Evolutionary conservation across 1,140 invertebrate species (phyloP).

Genomic region (Campoletis sonorensis): DNA sequence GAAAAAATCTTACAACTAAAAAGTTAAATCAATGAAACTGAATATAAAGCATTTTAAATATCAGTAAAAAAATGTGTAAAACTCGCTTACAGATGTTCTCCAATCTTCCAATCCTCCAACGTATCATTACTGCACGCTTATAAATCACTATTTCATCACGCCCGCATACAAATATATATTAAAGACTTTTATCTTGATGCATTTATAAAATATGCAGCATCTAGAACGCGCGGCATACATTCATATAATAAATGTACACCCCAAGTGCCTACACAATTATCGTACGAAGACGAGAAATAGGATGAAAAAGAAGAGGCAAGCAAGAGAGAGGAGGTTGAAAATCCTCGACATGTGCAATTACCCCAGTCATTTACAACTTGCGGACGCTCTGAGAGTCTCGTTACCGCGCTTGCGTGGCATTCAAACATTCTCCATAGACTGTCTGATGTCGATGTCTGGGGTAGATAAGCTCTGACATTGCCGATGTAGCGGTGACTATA

Average conservation of each 20-base stretch:
- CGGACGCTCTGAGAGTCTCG: slow-evolving; percentile 43
- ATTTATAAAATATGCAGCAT: slow-evolving; percentile 26
- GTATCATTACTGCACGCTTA: background rate
- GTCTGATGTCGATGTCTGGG: slow-evolving; percentile 48
- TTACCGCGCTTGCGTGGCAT: slow-evolving; percentile 45
- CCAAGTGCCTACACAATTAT: slow-evolving; percentile 28
- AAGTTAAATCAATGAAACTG: too few species aligned
- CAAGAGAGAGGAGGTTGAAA: slow-evolving; percentile 25
- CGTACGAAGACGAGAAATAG: slow-evolving; percentile 12
- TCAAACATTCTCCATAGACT: slow-evolving; percentile 36
- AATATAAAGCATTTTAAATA: background rate
- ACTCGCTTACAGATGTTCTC: background rate
- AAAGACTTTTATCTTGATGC: slow-evolving; percentile 34
- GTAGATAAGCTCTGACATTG: slow-evolving; percentile 43
- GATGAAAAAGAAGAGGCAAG: slow-evolving; percentile 18
- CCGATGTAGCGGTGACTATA: background rate
- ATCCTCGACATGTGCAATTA: slow-evolving; percentile 47
- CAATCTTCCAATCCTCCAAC: background rate
- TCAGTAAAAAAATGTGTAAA: background rate
- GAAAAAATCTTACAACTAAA: too few species aligned
- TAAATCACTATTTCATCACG: slow-evolving; percentile 25
- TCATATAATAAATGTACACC: slow-evolving; percentile 6
- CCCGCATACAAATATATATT: background rate
- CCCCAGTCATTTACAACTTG: slow-evolving; percentile 43
- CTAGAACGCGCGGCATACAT: slow-evolving; percentile 5